Conservation (phyloP, 30 jellyfish, hydroid and myxozoan genomes). For the Pelagia noctiluca region DNA sequence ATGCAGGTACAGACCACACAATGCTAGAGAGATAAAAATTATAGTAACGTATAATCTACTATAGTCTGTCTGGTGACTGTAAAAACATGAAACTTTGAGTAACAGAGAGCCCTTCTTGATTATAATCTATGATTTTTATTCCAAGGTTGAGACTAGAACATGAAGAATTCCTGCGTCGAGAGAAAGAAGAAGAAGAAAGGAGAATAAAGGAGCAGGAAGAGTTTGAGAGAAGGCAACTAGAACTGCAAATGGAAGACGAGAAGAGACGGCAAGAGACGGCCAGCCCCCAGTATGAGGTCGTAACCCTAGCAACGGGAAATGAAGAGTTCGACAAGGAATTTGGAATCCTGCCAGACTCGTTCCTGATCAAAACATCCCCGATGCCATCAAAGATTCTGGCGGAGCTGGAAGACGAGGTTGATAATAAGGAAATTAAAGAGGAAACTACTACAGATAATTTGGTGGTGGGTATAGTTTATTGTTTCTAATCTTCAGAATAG, state of each 20-base stretch:
- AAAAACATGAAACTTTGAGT: too few relatives aligned
- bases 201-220: conserved; percentile 21
- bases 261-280: conserved; percentile 4
- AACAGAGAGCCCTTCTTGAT: too few relatives aligned
- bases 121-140: background rate
- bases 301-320: conserved; percentile 55
- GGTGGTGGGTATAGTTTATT: too few relatives aligned
- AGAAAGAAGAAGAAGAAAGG: conserved; percentile 42
- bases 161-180: conserved; percentile 45
- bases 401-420: conserved; percentile 55
- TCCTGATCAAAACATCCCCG: conserved; percentile 61
- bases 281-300: conserved; percentile 52
- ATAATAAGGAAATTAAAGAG: conserved; percentile 22
- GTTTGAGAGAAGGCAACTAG: conserved; percentile 27
- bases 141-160: conserved; percentile 37
- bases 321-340: conserved; percentile 62
- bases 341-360: conserved; percentile 45
- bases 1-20: too few relatives aligned
- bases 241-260: conserved; percentile 28
- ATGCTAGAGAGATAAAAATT: too few relatives aligned
- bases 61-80: too few relatives aligned
- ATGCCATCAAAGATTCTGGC: conserved; percentile 50
- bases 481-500: too few relatives aligned
- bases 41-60: too few relatives aligned
- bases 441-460: conserved; percentile 18